Percentiles rank a stretch among this genome's conserved stretches.
phyloP scores from a whole-genome alignment of 2,797 vertebrate species.

The Ispidina picta region DNA sequence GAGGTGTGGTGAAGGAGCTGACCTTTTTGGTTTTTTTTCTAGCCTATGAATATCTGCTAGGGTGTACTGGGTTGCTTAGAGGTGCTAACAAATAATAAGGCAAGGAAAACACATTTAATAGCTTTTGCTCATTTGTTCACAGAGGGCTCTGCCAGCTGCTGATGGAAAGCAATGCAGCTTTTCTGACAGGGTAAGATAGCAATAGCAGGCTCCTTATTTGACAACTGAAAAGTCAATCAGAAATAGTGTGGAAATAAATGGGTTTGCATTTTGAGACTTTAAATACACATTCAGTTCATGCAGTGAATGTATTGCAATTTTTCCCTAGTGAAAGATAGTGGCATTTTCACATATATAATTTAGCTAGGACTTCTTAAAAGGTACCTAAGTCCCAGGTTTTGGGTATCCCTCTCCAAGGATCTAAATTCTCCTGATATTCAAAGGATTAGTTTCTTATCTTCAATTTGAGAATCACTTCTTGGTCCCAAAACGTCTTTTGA shows the following conservation, averaged over 20 bases:
- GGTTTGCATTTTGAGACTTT: conserved; percentile 35
- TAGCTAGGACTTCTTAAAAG: not conserved
- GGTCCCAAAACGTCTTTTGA: not conserved
- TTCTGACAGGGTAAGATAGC: not conserved
- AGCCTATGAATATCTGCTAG: not conserved
- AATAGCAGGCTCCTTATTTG: not conserved
- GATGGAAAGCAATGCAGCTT: not conserved
- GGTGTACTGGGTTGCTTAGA: not conserved
- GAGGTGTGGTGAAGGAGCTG: not conserved
- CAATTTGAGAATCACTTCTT: not conserved
- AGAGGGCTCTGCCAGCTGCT: not conserved
- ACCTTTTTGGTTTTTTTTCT: not conserved
- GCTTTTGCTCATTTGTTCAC: not conserved
- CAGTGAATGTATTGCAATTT: conserved; percentile 1
- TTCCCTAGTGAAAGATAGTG: not conserved
- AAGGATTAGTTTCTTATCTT: not conserved
- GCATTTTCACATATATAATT: not conserved
- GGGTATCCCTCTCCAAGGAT: not conserved
- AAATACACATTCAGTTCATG: not conserved
- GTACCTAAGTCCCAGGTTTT: not conserved
- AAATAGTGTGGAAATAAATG: conserved; percentile 24
- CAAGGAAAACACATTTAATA: not conserved
- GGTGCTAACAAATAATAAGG: not conserved
- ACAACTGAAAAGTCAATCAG: conserved; percentile 48
- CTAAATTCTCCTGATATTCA: not conserved